Evolutionary conservation across 2,888 invertebrate species (phyloP), one percentile per base, ranked within the genome.

Genomic region (Ochropleura plecta): DNA sequence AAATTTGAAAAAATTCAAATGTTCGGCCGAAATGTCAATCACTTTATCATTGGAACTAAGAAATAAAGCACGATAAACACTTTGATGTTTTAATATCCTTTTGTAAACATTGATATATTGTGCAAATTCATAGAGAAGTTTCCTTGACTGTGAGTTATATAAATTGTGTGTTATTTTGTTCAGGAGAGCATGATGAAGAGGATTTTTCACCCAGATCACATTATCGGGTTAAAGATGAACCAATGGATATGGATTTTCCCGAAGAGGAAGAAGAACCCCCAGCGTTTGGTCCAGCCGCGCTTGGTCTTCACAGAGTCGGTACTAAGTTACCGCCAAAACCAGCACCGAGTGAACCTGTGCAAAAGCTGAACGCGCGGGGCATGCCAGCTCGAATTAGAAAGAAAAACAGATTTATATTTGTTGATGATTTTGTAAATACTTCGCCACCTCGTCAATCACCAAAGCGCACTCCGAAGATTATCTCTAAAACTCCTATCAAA

Each of bases 331-430:
- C 98, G 78, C 97, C 98, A 73, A 97, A 97, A 92, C 97, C 97
- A 73, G 97, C 97, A 88, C 98, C 98, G 18, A 97, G 97, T 88
- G 98, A 97, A 91, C 98, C 98, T 46, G 97, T 98, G n/a, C 98
- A 98, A 93, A 98, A 98, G 85, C 94, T 98, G 3, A 98, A 98
- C 92, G 98, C 98, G 3, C 97, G 98, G 89, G 98, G 98, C 64
- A 98, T 98, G 98, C 99, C 99, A 71, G 98, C 98, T 8, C 97
- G 99, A 76, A 98, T 99, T 85, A 97, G 99, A 49, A 99, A 99
- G 93, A 98, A 98, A 91, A 99, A 99, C 93, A 97, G 98, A 89
- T 97, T 99, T 73, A 99, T 99, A 92, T 99, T 98, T 93, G 99
- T 99, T 93, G 99, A 99, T 93, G 98, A 98, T 92, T 97, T 98